Base-by-base conservation (phyloP, 2,113 vertebrate genomes). In the Zosterops lateralis region DNA sequence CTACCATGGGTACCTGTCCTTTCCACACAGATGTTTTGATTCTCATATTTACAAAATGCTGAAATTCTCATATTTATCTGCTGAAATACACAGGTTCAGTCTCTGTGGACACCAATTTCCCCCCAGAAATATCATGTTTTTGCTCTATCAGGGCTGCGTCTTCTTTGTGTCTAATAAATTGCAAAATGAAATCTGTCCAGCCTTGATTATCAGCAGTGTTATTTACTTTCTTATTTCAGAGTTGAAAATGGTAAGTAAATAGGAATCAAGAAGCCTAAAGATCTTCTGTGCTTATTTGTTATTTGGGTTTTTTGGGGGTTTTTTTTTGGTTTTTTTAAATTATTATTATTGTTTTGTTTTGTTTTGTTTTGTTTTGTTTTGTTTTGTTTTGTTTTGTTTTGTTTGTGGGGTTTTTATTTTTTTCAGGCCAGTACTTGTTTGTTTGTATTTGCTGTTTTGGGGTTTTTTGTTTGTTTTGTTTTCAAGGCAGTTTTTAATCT, bases 1-100 rank as follows among this genome's bases (percentile, higher is more conserved):
- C 50, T 29, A 4, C 54, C 4, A 9, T 5, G 14, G 12, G 5
- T 19, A 26, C 0, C 0, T 47, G 15, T 17, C n/a, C 62, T 75
- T 34, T 26, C 22, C 38, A 28, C 18, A 26, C 7, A n/a, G 29
- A 6, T 53, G 10, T 14, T 88, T n/a, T 20, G 1, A 25, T 21
- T 64, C 44, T 44, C 3, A 0, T 17, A 6, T 13, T 12, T 40
- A 68, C 50, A 73, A 62, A 73, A 38, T 38, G 36, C 36, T 38
- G 36, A 38, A 38, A 38, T 38, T 38, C 36, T 38, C 36, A 38
- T 38, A 38, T 38, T 38, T 17, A 66, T 7, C 42, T 84, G 10
- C 48, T 56, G 3, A 7, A 7, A 3, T 25, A 56, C 16, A 14
- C 28, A 50, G 12, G 29, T 10, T 12, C 45, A 26, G 18, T 20